Evolutionary conservation across 2,113 vertebrate genomes (phyloP).

Genomic region (Cyanoramphus novaezelandiae): DNA sequence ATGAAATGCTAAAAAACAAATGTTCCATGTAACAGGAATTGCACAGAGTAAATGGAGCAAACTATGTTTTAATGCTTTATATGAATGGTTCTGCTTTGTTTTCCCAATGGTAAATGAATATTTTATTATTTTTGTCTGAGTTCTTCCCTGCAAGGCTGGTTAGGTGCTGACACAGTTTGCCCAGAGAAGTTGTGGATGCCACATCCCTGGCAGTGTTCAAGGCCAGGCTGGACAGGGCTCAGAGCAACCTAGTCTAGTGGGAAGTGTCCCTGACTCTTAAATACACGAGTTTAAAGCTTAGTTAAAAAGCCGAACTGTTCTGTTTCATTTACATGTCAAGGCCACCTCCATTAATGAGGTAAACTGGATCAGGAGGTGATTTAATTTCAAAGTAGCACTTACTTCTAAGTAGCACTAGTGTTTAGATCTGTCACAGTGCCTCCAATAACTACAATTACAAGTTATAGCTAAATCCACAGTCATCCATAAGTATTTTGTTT

Average conservation of each 20-base stretch:
- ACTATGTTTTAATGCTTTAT: not conserved
- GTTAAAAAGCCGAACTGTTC: not conserved
- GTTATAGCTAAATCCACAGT: not conserved
- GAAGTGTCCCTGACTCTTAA: not conserved
- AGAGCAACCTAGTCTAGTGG: not conserved
- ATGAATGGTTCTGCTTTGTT: not conserved
- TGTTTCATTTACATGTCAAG: not conserved
- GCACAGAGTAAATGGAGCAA: constrained; percentile 9
- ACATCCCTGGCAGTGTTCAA: not conserved
- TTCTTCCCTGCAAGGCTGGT: not conserved
- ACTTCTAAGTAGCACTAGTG: not conserved
- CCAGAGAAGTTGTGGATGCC: not conserved
- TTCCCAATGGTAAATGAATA: not conserved
- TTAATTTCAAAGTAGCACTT: not conserved
- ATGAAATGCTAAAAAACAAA: constrained; percentile 19
- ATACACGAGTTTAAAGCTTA: not conserved
- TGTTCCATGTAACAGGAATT: constrained; percentile 6
- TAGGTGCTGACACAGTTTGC: not conserved
- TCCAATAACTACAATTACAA: not conserved
- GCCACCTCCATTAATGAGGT: not conserved
- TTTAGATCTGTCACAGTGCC: not conserved
- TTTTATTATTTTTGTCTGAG: not conserved
- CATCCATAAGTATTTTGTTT: not conserved
- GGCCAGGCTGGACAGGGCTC: not conserved
- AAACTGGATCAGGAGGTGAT: not conserved